Percentiles rank a stretch among this genome's conserved stretches.
phyloP scores from a whole-genome alignment of 2,113 vertebrate species.

The Lepus timidus region DNA sequence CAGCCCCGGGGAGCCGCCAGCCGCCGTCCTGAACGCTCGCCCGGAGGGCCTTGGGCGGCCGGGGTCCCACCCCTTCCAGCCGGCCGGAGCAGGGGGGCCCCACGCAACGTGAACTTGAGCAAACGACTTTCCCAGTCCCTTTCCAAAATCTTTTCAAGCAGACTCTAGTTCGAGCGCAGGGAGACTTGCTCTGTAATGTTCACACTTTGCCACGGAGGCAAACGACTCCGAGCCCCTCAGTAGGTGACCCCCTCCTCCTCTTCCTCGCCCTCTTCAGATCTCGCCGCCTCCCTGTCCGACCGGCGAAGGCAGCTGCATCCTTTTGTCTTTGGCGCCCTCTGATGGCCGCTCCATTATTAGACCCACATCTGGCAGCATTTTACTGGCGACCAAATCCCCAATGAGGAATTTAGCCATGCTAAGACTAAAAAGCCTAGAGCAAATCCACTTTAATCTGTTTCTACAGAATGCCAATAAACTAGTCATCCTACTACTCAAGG shows the following conservation, averaged over 20 bases:
- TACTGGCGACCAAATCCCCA: background rate
- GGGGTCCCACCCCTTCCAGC: no score
- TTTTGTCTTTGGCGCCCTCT: conserved; percentile 84
- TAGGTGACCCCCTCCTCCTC: background rate
- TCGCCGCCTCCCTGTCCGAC: background rate
- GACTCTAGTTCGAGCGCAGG: background rate
- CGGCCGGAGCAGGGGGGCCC: background rate
- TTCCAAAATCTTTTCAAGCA: conserved; percentile 49
- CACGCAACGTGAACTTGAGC: no score
- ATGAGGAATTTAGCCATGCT: background rate
- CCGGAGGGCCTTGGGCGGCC: no score
- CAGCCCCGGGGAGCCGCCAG: background rate
- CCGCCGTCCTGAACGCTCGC: no score
- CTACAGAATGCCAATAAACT: conserved; percentile 29
- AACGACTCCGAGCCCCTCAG: background rate
- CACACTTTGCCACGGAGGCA: conserved; percentile 45
- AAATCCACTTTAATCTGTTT: conserved; percentile 24
- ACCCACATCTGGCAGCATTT: background rate
- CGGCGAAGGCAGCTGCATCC: background rate
- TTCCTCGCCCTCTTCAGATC: conserved; percentile 42
- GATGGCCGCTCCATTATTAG: conserved; percentile 58
- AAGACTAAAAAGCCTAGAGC: background rate
- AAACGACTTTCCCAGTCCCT: background rate
- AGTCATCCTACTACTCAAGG: background rate
- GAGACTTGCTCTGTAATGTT: conserved; percentile 60